phyloP scores from a whole-genome alignment of 1,140 invertebrate genomes.

The Listronotus bonariensis region DNA sequence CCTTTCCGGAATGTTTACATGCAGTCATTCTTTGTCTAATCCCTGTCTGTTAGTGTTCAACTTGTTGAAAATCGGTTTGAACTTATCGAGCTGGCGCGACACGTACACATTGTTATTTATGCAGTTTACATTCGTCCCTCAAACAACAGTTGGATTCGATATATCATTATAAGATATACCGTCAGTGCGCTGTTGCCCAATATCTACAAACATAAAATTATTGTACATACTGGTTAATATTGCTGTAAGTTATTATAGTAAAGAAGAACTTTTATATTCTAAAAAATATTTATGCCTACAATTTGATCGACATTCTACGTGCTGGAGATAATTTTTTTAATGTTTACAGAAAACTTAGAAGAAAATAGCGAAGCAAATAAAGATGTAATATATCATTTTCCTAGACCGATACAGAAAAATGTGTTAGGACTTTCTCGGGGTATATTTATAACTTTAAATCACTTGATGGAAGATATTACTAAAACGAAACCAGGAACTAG shows the following conservation, averaged over 20 bases:
- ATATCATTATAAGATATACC: too few species aligned
- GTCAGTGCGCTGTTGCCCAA: background rate
- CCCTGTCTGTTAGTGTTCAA: too few species aligned
- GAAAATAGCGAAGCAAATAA: slow-evolving; percentile 67
- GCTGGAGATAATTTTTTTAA: background rate
- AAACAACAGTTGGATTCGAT: too few species aligned
- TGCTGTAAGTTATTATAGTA: background rate
- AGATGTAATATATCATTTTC: slow-evolving; percentile 70
- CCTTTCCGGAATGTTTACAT: too few species aligned
- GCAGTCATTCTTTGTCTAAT: too few species aligned
- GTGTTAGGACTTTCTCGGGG: slow-evolving; percentile 65
- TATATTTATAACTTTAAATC: slow-evolving; percentile 70
- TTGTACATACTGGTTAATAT: background rate
- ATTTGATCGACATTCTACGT: too few species aligned
- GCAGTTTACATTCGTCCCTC: too few species aligned
- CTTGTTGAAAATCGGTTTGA: too few species aligned
- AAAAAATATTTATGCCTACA: too few species aligned
- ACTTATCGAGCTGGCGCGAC: too few species aligned
- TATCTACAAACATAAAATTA: background rate
- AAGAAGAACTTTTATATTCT: background rate
- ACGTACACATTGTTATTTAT: too few species aligned
- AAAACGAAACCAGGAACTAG: slow-evolving; percentile 62
- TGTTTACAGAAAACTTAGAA: slow-evolving; percentile 58
- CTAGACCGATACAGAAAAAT: slow-evolving; percentile 64
- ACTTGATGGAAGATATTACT: slow-evolving; percentile 66